Base-by-base conservation (phyloP, 2,113 vertebrate genomes). In the Megaleporinus macrocephalus region DNA sequence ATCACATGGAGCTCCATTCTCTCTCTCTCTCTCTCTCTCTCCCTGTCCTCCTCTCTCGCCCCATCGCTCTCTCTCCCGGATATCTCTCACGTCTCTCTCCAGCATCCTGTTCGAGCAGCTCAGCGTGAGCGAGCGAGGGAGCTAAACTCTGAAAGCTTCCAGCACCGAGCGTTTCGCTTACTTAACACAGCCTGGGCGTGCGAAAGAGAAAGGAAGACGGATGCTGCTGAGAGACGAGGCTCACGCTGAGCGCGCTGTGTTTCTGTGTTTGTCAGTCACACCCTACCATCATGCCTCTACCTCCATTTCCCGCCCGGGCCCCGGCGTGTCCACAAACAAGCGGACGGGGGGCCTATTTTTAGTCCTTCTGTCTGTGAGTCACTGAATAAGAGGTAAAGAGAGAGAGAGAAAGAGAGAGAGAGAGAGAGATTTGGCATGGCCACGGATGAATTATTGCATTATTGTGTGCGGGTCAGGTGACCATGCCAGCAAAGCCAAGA, bases 381-480 rank as follows among this genome's bases (percentile, higher is more conserved):
- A 24, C 7, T 22, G 47, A 20, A 7, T 4, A 10, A 49, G 61
- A 12, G 27, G 14, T 15, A 27, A 62, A 22, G 66, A 22, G 47
- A 27, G 18, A 18, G 51, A 55, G n/a, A 61, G 24, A 47, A 36
- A 57, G 63, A 16, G 57, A 82, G 26, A 85, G 73, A 78, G 78
- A 61, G 76, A 62, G 75, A 30, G 30, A 24, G 57, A 29, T 78
- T 89, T 91, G 86, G 83, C 74, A 57, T 57, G 62, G 76, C 15
- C 51, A 51, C 65, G 87, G 29, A 68, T 86, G 66, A 90, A 87
- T 88, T 71, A 88, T 85, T 88, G 63, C 76, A 81, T 83, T 86
- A 83, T 89, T 90, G 65, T 87, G 87, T 84, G 84, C 27, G 80
- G 89, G 87, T 91, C 86, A 92, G 84, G 88, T 92, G 88, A 91